Conservation (phyloP, 1,140 invertebrate genomes). For the Trachymyrmex cornetzi region DNA sequence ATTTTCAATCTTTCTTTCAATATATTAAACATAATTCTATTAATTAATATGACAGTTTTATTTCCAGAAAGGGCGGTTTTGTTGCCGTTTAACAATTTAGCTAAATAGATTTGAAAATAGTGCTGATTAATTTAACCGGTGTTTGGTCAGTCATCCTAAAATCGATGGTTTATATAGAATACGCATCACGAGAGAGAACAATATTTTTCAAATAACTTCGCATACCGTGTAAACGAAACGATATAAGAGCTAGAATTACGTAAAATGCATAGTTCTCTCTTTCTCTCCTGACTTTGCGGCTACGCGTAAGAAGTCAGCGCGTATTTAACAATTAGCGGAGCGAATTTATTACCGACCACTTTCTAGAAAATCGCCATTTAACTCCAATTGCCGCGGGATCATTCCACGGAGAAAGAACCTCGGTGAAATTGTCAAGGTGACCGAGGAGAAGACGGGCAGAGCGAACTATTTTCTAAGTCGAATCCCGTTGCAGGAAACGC, state of each 20-base stretch:
- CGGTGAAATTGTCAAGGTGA: conserved; percentile 61
- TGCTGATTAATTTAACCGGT: no score
- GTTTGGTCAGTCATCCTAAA: no score
- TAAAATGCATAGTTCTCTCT: conserved; percentile 8
- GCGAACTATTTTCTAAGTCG: conserved; percentile 35
- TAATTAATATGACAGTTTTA: no score
- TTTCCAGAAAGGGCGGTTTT: no score
- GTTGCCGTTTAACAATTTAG: no score
- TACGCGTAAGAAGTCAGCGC: conserved; percentile 42
- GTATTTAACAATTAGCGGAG: conserved; percentile 54
- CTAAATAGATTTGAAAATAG: no score
- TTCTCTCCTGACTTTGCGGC: conserved; percentile 1
- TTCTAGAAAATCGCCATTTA: conserved; percentile 69
- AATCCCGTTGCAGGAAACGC: conserved; percentile 53
- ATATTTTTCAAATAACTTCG: no score
- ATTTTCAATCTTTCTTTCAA: no score
- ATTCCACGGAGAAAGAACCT: conserved; percentile 45
- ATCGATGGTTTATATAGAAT: not conserved
- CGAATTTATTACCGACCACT: conserved; percentile 56
- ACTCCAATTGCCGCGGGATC: conserved; percentile 47
- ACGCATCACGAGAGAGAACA: not conserved
- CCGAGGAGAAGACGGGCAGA: not conserved
- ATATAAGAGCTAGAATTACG: not conserved
- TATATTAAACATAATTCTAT: no score
- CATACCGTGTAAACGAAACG: not conserved